Evolutionary conservation across 2,113 vertebrate genomes (phyloP).

Genomic region (Puma concolor): DNA sequence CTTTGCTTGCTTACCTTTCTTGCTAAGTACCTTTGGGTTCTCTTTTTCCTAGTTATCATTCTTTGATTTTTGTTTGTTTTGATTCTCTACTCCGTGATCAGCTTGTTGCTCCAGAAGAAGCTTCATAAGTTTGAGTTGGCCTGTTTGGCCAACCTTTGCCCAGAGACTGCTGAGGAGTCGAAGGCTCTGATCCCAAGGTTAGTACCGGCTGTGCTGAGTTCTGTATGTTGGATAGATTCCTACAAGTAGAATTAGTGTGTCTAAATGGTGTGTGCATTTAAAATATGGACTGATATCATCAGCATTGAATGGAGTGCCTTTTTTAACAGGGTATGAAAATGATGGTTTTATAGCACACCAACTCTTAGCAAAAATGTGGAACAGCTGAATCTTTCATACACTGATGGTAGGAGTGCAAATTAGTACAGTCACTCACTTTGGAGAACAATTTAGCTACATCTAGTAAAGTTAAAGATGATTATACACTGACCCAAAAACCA

Average conservation of each 20-base stretch:
- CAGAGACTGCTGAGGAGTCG: conserved; percentile 97
- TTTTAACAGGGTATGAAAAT: neutral
- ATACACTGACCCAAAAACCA: neutral
- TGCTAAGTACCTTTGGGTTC: neutral
- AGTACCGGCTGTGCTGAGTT: conserved; percentile 57
- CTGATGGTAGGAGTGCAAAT: neutral
- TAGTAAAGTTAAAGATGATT: neutral
- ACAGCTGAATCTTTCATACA: neutral
- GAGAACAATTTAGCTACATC: neutral
- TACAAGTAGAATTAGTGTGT: conserved; percentile 1
- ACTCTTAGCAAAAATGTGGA: neutral
- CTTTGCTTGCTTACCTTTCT: neutral
- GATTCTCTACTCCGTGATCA: conserved; percentile 72
- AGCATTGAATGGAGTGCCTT: neutral
- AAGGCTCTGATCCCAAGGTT: conserved; percentile 98
- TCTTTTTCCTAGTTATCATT: neutral
- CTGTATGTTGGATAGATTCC: neutral
- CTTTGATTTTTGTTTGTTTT: conserved; percentile 10
- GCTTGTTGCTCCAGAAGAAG: conserved; percentile 98
- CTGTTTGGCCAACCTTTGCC: conserved; percentile 97
- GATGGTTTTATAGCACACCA: neutral
- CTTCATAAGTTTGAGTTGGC: conserved; percentile 98
- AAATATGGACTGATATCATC: neutral
- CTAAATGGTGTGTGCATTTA: neutral
- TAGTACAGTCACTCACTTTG: neutral